phyloP scores from a whole-genome alignment of 2,888 invertebrate genomes.

The Sarcophaga variegata region DNA sequence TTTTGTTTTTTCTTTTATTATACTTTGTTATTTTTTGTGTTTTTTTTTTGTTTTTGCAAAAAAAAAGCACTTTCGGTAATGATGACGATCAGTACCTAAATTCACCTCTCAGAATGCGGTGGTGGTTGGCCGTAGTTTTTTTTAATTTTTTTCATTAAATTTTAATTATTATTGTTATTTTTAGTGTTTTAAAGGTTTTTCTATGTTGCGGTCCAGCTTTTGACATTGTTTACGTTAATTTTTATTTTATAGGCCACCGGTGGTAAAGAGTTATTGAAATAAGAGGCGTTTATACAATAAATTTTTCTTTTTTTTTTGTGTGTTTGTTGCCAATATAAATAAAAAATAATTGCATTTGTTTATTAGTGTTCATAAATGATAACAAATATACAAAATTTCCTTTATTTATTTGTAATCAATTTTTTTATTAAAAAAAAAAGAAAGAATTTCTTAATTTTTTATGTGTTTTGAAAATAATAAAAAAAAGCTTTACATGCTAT shows the following conservation, averaged over 20 bases:
- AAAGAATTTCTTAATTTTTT: too few species aligned
- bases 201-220: too few species aligned
- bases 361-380: too few species aligned
- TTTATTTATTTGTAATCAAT: too few species aligned
- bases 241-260: conserved; percentile 20
- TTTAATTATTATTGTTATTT: conserved; percentile 53
- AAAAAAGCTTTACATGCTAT: too few species aligned
- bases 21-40: conserved; percentile 14
- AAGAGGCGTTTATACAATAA: conserved; percentile 25
- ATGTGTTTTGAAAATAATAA: too few species aligned
- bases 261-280: conserved; percentile 24
- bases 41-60: conserved; percentile 18
- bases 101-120: conserved; percentile 67
- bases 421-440: too few species aligned
- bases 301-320: too few species aligned
- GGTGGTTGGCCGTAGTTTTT: conserved; percentile 47
- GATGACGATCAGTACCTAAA: conserved; percentile 68
- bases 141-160: background rate
- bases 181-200: conserved; percentile 9
- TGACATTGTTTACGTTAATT: conserved; percentile 38
- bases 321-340: too few species aligned
- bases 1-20: conserved; percentile 20
- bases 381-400: too few species aligned
- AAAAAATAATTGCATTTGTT: too few species aligned
- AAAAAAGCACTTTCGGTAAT: conserved; percentile 56